Evolutionary conservation across 2,113 vertebrate genomes (phyloP), one percentile per base, ranked within the genome.

Genomic region (Proteles cristata): DNA sequence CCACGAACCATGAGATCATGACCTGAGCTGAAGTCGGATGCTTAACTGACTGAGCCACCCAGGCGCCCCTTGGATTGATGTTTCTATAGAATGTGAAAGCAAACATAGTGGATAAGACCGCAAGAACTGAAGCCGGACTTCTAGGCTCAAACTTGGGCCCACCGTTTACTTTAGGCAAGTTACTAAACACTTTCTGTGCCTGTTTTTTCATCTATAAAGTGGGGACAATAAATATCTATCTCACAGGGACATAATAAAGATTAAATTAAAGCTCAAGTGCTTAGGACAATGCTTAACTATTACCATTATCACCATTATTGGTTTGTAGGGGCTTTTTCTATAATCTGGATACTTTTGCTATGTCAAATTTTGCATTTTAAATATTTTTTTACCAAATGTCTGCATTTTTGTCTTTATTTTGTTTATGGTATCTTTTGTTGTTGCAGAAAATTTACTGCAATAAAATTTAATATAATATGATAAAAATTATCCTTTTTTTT

Each of bases 401-500:
- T 77, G 9, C n/a, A 50, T 48, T 88, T 76, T 65, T 11, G 3
- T 48, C 58, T 77, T 92, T 81, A 58, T 14, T 69, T 33, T 90
- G 12, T 76, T 87, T 79, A 58, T 43, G 15, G 26, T 61, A 76
- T 48, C 39, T 96, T 86, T 92, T 76, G 23, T 66, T 91, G 48
- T 4, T 92, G 15, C 11, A 55, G 50, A 86, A 96, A 89, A 48
- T 33, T 33, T 89, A 63, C 68, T 35, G 11, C 16, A 50, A 50
- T 12, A 50, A 50, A 14, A 50, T 50, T 35, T 92, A 96, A 71
- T 45, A 45, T 68, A 33, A 53, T 65, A 3, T 83, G 48, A 94
- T 92, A 93, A 81, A 92, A 97, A 14, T 33, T 77, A 65, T n/a
- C n/a, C 35, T 48, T 95, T 81, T 21, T 76, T 77, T 95, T 88